Conservation (phyloP, 2,888 invertebrate species). For the Danaus chrysippus region DNA sequence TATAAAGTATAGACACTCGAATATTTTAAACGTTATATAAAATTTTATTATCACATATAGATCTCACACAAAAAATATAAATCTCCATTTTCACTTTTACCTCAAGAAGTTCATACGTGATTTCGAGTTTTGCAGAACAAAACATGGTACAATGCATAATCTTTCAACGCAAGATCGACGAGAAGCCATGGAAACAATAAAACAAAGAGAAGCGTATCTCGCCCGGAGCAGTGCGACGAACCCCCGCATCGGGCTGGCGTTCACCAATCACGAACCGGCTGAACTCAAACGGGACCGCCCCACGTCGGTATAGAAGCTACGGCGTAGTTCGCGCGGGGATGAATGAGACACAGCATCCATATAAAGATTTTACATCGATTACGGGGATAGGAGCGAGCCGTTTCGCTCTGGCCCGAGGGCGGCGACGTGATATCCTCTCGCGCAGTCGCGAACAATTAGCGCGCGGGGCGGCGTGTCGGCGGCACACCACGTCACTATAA, state of each 20-base stretch:
- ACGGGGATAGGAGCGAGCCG: constrained; percentile 65
- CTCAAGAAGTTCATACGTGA: constrained; percentile 73
- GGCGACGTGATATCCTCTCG: constrained; percentile 63
- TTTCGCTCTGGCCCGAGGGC: constrained; percentile 67
- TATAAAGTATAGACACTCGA: too few species aligned
- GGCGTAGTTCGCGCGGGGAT: constrained; percentile 41
- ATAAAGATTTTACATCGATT: constrained; percentile 72
- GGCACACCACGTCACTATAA: constrained; percentile 78
- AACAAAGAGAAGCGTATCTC: constrained; percentile 74
- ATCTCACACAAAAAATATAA: not conserved
- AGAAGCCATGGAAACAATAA: constrained; percentile 77
- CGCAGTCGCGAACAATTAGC: constrained; percentile 77
- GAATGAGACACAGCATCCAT: constrained; percentile 72
- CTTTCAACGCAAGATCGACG: constrained; percentile 77
- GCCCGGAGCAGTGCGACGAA: constrained; percentile 58
- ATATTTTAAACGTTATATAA: not conserved
- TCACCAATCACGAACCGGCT: constrained; percentile 37
- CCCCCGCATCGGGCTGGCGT: constrained; percentile 38
- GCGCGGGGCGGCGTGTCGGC: constrained; percentile 66
- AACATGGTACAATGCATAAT: constrained; percentile 78
- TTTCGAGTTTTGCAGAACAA: constrained; percentile 74
- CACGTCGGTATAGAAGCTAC: constrained; percentile 38
- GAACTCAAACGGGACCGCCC: constrained; percentile 43
- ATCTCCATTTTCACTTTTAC: constrained; percentile 41
- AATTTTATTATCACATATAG: not conserved